A percentile compares a stretch with the other conserved stretches of the same genome.
These are phyloP conservation scores for Triplophysa rosa DNA, from an alignment of 2,113 vertebrate genomes.

Conservation along the genomic window DNA sequence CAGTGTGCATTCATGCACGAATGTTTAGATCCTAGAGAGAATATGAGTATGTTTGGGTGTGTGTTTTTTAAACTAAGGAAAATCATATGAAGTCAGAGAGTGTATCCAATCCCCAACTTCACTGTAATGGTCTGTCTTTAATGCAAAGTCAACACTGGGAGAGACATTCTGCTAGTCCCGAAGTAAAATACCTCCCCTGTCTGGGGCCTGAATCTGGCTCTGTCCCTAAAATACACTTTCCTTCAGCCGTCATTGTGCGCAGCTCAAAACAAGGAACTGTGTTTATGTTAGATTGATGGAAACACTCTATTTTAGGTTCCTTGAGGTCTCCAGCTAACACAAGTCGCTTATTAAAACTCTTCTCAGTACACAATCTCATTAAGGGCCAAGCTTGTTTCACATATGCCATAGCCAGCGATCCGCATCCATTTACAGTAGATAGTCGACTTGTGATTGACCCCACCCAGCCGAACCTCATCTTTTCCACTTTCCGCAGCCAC, in stretches of 20 bases:
- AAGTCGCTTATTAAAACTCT: constrained; percentile 30
- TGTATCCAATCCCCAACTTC: constrained; percentile 43
- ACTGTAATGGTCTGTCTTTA: constrained; percentile 67
- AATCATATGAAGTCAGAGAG: constrained; percentile 31
- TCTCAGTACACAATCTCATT: neutral
- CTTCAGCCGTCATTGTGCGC: constrained; percentile 9
- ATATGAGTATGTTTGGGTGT: constrained; percentile 1
- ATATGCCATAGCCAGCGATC: neutral
- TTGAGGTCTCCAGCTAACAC: constrained; percentile 9
- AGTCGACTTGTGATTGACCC: constrained; percentile 51
- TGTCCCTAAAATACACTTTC: constrained; percentile 26
- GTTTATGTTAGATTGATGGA: neutral
- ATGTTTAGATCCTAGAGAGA: constrained; percentile 8
- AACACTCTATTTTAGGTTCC: neutral
- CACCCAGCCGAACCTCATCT: constrained; percentile 47
- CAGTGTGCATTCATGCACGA: constrained; percentile 13
- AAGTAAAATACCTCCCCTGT: constrained; percentile 29
- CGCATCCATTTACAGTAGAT: neutral
- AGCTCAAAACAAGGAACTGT: constrained; percentile 1
- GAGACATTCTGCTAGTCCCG: neutral
- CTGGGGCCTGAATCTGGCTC: constrained; percentile 2
- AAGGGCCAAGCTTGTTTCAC: neutral
- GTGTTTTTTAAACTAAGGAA: constrained; percentile 1
- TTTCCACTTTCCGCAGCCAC: constrained; percentile 57
- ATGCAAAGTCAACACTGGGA: constrained; percentile 68